A percentile compares a stretch with the other conserved stretches of the same genome.
Conservation (phyloP, 2,797 vertebrate genomes). For the Coluber constrictor region DNA sequence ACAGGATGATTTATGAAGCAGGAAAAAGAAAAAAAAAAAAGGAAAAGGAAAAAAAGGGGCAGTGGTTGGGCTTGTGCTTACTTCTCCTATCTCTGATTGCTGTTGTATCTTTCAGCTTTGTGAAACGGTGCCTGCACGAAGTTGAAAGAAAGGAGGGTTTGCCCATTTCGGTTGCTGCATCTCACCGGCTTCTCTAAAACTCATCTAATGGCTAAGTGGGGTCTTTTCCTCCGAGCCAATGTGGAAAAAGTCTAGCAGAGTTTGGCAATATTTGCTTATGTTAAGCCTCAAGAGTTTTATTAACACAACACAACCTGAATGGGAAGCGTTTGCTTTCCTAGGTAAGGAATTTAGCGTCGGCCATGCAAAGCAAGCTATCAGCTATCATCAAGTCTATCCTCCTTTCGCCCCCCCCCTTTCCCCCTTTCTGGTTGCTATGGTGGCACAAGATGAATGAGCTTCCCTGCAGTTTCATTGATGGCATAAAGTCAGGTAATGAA, state of each 20-base stretch:
- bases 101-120: background rate
- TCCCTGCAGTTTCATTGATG: slow-evolving; percentile 36
- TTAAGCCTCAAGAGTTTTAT: background rate
- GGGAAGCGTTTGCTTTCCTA: background rate
- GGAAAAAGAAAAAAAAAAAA: background rate
- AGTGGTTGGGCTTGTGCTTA: slow-evolving; percentile 9
- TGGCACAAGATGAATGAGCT: slow-evolving; percentile 39
- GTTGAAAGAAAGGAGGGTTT: background rate
- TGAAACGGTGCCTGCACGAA: background rate
- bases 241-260: background rate
- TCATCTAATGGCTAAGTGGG: background rate
- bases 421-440: slow-evolving; percentile 51
- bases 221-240: background rate
- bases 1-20: slow-evolving; percentile 62
- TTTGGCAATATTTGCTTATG: background rate
- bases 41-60: background rate
- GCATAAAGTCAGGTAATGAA: slow-evolving; percentile 6
- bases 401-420: background rate
- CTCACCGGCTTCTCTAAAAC: background rate
- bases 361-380: slow-evolving; percentile 43
- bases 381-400: background rate
- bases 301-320: background rate
- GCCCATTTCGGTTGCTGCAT: background rate
- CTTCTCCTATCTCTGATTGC: background rate
- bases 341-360: background rate